Evolutionary conservation across 23 tunicate genomes (phyloP).

Genomic region (Styela clava): DNA sequence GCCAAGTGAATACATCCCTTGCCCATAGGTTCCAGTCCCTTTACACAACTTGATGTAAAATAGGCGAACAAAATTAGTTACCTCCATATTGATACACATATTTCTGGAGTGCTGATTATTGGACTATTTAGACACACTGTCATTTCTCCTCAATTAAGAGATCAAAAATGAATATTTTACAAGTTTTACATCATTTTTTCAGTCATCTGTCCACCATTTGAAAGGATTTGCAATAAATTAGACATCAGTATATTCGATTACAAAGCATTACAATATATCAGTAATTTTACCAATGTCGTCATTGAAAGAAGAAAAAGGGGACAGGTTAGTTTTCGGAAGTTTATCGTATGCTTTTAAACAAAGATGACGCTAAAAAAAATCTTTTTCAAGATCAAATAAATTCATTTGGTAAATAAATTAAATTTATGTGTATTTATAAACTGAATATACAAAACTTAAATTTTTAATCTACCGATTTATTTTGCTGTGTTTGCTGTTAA

Average conservation of each 20-base stretch:
- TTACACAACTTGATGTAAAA: too few relatives aligned
- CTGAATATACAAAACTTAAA: background rate
- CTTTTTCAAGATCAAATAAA: too few relatives aligned
- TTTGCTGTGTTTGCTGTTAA: background rate
- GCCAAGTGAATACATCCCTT: too few relatives aligned
- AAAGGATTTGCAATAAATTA: slow-evolving; percentile 26
- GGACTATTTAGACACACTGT: too few relatives aligned
- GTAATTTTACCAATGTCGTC: slow-evolving; percentile 24
- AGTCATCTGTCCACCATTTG: slow-evolving; percentile 60
- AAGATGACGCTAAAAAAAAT: background rate
- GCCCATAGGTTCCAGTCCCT: too few relatives aligned
- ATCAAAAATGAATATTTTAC: background rate
- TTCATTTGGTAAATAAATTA: background rate
- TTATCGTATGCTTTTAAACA: background rate
- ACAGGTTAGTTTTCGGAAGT: background rate
- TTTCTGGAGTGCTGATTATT: too few relatives aligned
- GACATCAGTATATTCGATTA: slow-evolving; percentile 32
- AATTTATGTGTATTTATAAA: too few relatives aligned
- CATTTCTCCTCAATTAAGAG: too few relatives aligned
- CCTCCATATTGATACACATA: too few relatives aligned
- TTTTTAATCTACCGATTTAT: background rate
- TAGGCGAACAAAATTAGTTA: too few relatives aligned
- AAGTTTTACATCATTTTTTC: background rate
- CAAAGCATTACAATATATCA: slow-evolving; percentile 30
- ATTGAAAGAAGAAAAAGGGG: slow-evolving; percentile 11